Percentiles rank a stretch among this genome's conserved stretches.
phyloP scores from a whole-genome alignment of 1,140 invertebrate species.

The Aphaenogaster floridana region DNA sequence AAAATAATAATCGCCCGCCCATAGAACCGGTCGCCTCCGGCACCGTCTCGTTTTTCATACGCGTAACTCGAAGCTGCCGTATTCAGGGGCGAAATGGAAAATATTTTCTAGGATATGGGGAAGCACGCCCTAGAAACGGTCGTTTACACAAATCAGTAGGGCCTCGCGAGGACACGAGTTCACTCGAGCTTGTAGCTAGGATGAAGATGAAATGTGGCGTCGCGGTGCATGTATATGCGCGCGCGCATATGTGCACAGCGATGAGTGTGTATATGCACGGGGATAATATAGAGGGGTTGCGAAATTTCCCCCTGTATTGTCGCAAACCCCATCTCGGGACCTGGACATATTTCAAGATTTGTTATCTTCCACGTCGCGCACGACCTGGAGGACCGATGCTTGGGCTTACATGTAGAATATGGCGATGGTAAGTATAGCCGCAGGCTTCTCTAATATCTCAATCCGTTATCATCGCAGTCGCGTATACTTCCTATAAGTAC shows the following conservation, averaged over 20 bases:
- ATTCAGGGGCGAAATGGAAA: constrained; percentile 37
- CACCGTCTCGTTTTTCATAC: constrained; percentile 44
- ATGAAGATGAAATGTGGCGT: constrained; percentile 60
- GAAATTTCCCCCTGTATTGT: constrained; percentile 72
- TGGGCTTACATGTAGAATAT: constrained; percentile 50
- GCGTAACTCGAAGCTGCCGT: constrained; percentile 41
- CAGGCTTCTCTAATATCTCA: constrained; percentile 52
- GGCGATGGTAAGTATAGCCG: constrained; percentile 22
- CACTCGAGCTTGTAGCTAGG: constrained; percentile 34
- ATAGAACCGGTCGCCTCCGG: constrained; percentile 10
- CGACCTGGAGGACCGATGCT: constrained; percentile 61
- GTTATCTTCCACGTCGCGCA: constrained; percentile 70
- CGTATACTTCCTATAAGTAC: neutral
- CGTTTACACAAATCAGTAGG: constrained; percentile 59
- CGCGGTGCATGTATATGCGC: neutral
- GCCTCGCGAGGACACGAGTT: constrained; percentile 43
- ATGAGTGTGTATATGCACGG: constrained; percentile 47
- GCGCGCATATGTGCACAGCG: constrained; percentile 12
- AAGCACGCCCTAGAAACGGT: constrained; percentile 42
- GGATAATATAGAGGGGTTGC: constrained; percentile 65
- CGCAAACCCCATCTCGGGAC: constrained; percentile 61
- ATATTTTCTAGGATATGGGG: constrained; percentile 47
- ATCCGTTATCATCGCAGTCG: constrained; percentile 35
- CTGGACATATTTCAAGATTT: constrained; percentile 78
- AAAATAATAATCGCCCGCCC: constrained; percentile 20